phyloP scores from a whole-genome alignment of 1,140 invertebrate genomes.

The Dreissena rostriformis region DNA sequence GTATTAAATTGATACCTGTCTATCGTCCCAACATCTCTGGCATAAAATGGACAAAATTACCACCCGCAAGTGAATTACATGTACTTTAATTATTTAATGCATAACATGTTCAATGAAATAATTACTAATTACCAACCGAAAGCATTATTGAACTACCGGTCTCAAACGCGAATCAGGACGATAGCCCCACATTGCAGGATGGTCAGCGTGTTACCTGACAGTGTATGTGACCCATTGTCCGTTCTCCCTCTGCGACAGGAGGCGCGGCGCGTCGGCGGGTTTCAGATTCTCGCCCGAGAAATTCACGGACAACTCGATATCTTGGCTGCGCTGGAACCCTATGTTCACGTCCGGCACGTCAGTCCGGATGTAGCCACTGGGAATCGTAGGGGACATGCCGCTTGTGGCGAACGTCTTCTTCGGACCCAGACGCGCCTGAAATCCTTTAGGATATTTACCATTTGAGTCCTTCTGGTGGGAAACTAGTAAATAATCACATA shows the following conservation, averaged over 20 bases:
- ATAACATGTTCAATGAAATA: too few species aligned
- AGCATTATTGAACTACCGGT: too few species aligned
- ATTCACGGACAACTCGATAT: slow-evolving; percentile 66
- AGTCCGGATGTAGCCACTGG: slow-evolving; percentile 61
- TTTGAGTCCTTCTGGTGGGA: slow-evolving; percentile 65
- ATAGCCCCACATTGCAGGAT: too few species aligned
- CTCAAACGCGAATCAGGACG: too few species aligned
- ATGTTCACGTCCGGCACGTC: slow-evolving; percentile 63
- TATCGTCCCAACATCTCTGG: too few species aligned
- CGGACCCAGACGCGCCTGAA: slow-evolving; percentile 62
- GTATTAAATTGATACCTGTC: too few species aligned
- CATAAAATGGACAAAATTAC: too few species aligned
- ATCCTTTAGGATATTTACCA: slow-evolving; percentile 65
- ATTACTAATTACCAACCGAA: too few species aligned
- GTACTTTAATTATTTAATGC: too few species aligned
- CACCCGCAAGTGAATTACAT: too few species aligned
- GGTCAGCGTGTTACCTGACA: slow-evolving; percentile 32
- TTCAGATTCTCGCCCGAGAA: slow-evolving; percentile 64
- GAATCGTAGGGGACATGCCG: slow-evolving; percentile 62
- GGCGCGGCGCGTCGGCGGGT: slow-evolving; percentile 61
- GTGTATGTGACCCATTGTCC: slow-evolving; percentile 62
- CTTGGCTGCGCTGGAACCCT: slow-evolving; percentile 55
- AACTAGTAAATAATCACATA: slow-evolving; percentile 72
- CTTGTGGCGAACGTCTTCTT: slow-evolving; percentile 57
- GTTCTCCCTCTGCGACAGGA: slow-evolving; percentile 58